These are phyloP conservation scores for Parnassius apollo DNA, from an alignment of 2,888 invertebrate genomes.

Conservation along the genomic window DNA sequence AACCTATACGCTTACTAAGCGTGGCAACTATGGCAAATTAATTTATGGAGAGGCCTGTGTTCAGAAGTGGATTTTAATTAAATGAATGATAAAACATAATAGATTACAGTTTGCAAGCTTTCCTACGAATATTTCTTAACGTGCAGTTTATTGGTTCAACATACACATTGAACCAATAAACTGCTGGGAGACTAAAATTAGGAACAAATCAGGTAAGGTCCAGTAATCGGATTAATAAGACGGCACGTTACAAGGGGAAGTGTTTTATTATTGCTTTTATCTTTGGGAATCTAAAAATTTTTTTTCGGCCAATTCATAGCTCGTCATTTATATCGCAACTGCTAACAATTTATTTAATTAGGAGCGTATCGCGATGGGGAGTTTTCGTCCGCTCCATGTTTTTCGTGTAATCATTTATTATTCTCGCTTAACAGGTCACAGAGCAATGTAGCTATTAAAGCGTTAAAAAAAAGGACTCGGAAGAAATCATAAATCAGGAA, in stretches of 20 bases:
- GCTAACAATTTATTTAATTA: conserved; percentile 78
- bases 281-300: conserved; percentile 67
- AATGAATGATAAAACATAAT: too few relatives aligned
- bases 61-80: too few relatives aligned
- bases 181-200: too few relatives aligned
- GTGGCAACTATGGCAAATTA: too few relatives aligned
- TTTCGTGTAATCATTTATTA: conserved; percentile 64
- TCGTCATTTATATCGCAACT: conserved; percentile 77
- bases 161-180: too few relatives aligned
- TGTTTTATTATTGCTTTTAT: conserved; percentile 78
- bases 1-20: too few relatives aligned
- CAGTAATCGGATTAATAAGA: conserved; percentile 19
- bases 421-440: conserved; percentile 50
- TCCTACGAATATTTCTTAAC: too few relatives aligned
- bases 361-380: conserved; percentile 62
- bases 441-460: conserved; percentile 37
- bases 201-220: too few relatives aligned
- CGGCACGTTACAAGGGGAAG: conserved; percentile 58
- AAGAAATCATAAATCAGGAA: background rate
- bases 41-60: too few relatives aligned
- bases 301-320: conserved; percentile 57
- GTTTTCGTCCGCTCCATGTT: conserved; percentile 42
- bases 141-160: too few relatives aligned
- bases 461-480: conserved; percentile 27
- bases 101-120: too few relatives aligned